Evolutionary conservation across 2,888 invertebrate genomes (phyloP), one percentile per base, ranked within the genome.

Genomic region (Fabriciana adippe): DNA sequence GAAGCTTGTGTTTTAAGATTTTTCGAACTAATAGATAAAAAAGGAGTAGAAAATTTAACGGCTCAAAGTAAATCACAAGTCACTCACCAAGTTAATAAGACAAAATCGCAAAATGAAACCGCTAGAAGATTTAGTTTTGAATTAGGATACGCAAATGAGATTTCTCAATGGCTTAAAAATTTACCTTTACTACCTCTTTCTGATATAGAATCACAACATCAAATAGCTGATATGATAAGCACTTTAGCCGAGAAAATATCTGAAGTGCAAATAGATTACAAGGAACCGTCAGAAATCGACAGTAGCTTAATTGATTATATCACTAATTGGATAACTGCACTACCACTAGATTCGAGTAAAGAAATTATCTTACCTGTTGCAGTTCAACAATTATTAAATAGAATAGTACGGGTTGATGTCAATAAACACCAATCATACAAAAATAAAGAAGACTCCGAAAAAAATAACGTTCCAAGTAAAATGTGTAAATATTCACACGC

Each of bases 151-250:
- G 79, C 80, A 0, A 81, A 82, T 74, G 85, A 88, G 75, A 86
- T 89, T 71, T 75, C 81, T 31, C 82, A 86, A 35, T 89, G 87
- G 87, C 68, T 88, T 48, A 82, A 83, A 72, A 85, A 85, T 71
- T 74, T 88, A 54, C 85, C 87, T 2, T 67, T 89, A 3, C 59
- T 80, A 64, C 75, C 81, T 6, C 67, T 80, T 13, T 65, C 41
- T 55, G 74, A 74, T 18, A 64, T 72, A 61, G 71, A 78, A 53
- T 71, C 78, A 18, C 69, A 74, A 64, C 69, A 78, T 48, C 56
- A 68, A 48, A 79, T 77, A 67, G 72, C 79, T 2, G 74, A 69
- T 72, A 80, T 81, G 76, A 80, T 88, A 6, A 77, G 76, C 60
- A 79, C 83, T n/a, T 75, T 89, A 66, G 79, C 85, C 57, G 80